Evolutionary conservation across 2,113 vertebrate species (phyloP), one percentile per base, ranked within the genome.

Genomic region (Pan paniscus): DNA sequence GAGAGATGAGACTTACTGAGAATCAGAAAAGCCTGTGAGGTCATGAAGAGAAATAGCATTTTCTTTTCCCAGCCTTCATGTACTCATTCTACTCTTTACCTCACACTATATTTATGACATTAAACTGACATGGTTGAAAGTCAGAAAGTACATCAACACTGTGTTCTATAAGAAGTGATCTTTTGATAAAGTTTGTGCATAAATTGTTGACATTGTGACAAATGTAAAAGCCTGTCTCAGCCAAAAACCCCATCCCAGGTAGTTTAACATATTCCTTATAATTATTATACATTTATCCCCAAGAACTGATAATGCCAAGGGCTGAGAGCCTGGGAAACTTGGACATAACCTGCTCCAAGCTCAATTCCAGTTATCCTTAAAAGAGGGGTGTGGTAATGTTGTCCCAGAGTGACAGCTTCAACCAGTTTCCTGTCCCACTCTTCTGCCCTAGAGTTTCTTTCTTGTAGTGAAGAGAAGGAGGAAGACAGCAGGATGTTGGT

Each of bases 161-260:
- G 20, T 90, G 17, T 73, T 88, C 3, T 68, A 57, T 46, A 84
- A 92, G 70, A 80, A 89, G 5, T 91, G 38, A 40, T 70, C 12
- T 84, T n/a, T 79, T 89, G 81, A 91, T n/a, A 72, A 84, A 83
- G 16, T 92, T 87, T 55, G 86, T 81, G 30, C n/a, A 68, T 61
- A 78, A 93, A 73, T 52, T 70, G 46, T 57, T 86, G 50, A 61
- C n/a, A 64, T 25, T 83, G 50, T 25, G 18, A 68, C 81, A 5
- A 11, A 83, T 78, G 9, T 64, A 84, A 89, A 95, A 67, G 22
- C 3, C 17, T 72, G 6, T 35, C 3, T 95, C 87, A 75, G 10
- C 25, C 67, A 94, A 50, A 2, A 92, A 8, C 27, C 17, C 38
- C 43, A 94, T 85, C 67, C 18, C 48, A 80, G 5, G 8, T 75